These are phyloP conservation scores for Vespertilio murinus DNA, from an alignment of 2,797 vertebrate genomes.

Conservation along the genomic window DNA sequence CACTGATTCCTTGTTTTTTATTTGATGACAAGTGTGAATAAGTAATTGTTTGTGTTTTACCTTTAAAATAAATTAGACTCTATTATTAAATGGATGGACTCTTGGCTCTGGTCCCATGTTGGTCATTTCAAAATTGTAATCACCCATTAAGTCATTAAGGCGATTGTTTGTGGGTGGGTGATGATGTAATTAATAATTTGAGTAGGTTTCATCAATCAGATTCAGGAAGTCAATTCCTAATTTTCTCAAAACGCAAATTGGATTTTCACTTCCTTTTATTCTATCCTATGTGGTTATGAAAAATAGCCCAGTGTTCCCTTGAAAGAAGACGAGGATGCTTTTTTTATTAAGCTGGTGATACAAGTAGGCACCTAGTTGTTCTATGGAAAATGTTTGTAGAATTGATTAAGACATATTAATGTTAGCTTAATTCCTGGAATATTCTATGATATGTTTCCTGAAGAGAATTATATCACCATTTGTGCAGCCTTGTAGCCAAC, in stretches of 20 bases:
- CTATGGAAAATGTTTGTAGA: background rate
- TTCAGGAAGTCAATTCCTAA: conserved; percentile 34
- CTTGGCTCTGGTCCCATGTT: conserved; percentile 24
- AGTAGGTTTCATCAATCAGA: conserved; percentile 51
- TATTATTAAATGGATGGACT: conserved; percentile 57
- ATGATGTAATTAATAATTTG: conserved; percentile 66
- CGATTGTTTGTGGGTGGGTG: conserved; percentile 57
- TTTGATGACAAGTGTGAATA: conserved; percentile 27
- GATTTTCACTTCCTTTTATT: background rate
- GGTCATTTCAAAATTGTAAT: conserved; percentile 59
- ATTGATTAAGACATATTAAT: background rate
- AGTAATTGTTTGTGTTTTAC: conserved; percentile 47
- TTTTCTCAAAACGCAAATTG: background rate
- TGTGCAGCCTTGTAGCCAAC: background rate
- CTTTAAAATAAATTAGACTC: conserved; percentile 54
- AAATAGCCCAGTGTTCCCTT: background rate
- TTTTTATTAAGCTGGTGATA: background rate
- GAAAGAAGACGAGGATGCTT: background rate
- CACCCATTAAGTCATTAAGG: conserved; percentile 59
- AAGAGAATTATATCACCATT: background rate
- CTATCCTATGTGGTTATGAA: background rate
- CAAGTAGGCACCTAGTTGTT: background rate
- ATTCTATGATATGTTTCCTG: background rate
- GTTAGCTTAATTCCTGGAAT: background rate
- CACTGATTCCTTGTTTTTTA: background rate